Percentiles rank a stretch among this genome's conserved stretches.
phyloP scores from a whole-genome alignment of 2,797 vertebrate species.

The Toxotes lorentzi region DNA sequence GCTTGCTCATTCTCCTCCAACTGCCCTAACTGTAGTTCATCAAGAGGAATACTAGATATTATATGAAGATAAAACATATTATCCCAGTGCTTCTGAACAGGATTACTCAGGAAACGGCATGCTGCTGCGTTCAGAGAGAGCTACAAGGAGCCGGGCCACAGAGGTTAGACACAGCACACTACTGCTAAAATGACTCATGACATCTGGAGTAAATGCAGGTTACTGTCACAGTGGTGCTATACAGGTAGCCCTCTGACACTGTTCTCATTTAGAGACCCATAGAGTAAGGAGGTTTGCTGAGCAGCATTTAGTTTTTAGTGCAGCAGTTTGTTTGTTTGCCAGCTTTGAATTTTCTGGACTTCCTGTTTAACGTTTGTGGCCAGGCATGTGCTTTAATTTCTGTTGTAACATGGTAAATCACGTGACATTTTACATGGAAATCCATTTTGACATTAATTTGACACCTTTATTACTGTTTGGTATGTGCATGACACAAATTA shows the following conservation, averaged over 20 bases:
- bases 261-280: background rate
- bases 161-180: conserved; percentile 79
- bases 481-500: background rate
- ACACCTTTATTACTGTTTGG: background rate
- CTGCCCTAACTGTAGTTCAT: conserved; percentile 52
- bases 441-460: background rate
- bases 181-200: conserved; percentile 30
- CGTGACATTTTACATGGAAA: background rate
- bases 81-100: conserved; percentile 47
- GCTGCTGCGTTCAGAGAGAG: conserved; percentile 77
- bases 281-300: background rate
- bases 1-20: conserved; percentile 36
- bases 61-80: conserved; percentile 25
- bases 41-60: conserved; percentile 50
- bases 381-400: background rate
- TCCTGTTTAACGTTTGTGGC: background rate
- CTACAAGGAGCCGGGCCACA: conserved; percentile 62
- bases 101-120: conserved; percentile 73
- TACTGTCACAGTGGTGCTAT: conserved; percentile 11
- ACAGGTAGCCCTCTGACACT: background rate
- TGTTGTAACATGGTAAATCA: background rate
- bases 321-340: background rate
- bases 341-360: conserved; percentile 3
- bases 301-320: conserved; percentile 1
- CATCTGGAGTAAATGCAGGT: conserved; percentile 32